Base-by-base conservation (phyloP, 2,797 vertebrate genomes). In the Tenualosa thibaudeaui region DNA sequence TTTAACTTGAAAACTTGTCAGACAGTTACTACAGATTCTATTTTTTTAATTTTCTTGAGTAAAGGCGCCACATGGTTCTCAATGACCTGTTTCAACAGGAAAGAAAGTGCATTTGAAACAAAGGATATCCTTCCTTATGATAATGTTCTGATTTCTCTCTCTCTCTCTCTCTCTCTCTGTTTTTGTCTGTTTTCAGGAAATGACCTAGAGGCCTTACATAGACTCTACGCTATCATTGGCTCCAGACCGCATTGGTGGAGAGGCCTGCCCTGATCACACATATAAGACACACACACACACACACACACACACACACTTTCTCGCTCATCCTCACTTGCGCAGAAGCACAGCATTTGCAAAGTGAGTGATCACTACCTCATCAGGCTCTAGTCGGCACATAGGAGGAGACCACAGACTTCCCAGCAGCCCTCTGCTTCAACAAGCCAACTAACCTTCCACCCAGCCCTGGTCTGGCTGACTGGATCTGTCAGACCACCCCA, bases 181-280 rank as follows among this genome's bases (percentile, higher is more conserved):
- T 60, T 82, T 17, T 71, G 82, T 93, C 85, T 93, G 87, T 94
- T 90, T 93, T 86, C 94, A 99, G 98, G 98, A 99, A 97, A 97
- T 97, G 97, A 99, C 96, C 96, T 96, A 97, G 96, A 98, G 97
- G 97, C 98, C 97, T 99, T 98, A 97, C 95, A 95, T 96, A 96
- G 96, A 96, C 94, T 92, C 92, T 95, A 93, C 92, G 95, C 95
- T 95, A 96, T 95, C 94, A 96, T 94, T 96, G 94, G 90, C 95
- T 96, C 93, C 93, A 90, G 95, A 95, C 94, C 92, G 93, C 94
- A 93, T 84, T 93, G 92, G 92, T 91, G 85, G 93, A 94, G 93
- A 94, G 91, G 92, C 81, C 81, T 92, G 93, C 94, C 95, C 94
- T 96, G 95, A 95, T 95, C 97, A 94, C 95, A 94, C 93, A 94